phyloP scores from a whole-genome alignment of 2,888 invertebrate genomes.

The Drosophila leonis region DNA sequence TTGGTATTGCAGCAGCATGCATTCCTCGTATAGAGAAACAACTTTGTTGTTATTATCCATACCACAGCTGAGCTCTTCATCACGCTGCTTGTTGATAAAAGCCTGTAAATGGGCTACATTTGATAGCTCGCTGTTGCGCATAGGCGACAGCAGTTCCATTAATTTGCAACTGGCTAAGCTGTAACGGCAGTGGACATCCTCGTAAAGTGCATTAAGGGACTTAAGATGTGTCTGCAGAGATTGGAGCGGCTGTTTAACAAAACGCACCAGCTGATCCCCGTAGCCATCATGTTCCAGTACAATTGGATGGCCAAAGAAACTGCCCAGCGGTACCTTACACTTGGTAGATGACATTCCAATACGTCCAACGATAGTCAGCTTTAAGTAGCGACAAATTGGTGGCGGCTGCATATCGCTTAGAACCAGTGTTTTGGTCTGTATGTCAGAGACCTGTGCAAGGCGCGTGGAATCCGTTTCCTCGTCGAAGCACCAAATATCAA shows the following conservation, averaged over 20 bases:
- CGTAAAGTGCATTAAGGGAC: slow-evolving; percentile 89
- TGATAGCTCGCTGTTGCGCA: slow-evolving; percentile 92
- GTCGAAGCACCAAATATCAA: slow-evolving; percentile 95
- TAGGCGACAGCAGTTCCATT: slow-evolving; percentile 91
- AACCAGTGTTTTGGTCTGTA: slow-evolving; percentile 93
- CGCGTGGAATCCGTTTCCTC: slow-evolving; percentile 95
- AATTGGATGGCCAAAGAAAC: slow-evolving; percentile 96
- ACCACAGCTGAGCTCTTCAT: slow-evolving; percentile 86
- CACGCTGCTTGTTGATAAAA: slow-evolving; percentile 90
- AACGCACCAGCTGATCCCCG: slow-evolving; percentile 82
- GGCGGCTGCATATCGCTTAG: slow-evolving; percentile 96
- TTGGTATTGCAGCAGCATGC: slow-evolving; percentile 94
- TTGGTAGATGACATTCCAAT: slow-evolving; percentile 96
- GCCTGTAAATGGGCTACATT: slow-evolving; percentile 94
- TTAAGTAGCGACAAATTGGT: slow-evolving; percentile 94
- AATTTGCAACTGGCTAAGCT: slow-evolving; percentile 94
- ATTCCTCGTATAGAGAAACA: slow-evolving; percentile 86
- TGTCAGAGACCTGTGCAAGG: slow-evolving; percentile 94
- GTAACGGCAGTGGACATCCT: slow-evolving; percentile 92
- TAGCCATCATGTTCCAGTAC: slow-evolving; percentile 89
- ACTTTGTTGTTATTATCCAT: slow-evolving; percentile 86
- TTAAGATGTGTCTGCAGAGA: slow-evolving; percentile 87
- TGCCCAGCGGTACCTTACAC: slow-evolving; percentile 96
- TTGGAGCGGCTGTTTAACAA: slow-evolving; percentile 77
- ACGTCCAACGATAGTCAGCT: slow-evolving; percentile 96